Percentiles rank a stretch among this genome's conserved stretches.
Evolutionary conservation across 2,797 vertebrate genomes (phyloP).

Genomic region (Melanotaenia nigrans): DNA sequence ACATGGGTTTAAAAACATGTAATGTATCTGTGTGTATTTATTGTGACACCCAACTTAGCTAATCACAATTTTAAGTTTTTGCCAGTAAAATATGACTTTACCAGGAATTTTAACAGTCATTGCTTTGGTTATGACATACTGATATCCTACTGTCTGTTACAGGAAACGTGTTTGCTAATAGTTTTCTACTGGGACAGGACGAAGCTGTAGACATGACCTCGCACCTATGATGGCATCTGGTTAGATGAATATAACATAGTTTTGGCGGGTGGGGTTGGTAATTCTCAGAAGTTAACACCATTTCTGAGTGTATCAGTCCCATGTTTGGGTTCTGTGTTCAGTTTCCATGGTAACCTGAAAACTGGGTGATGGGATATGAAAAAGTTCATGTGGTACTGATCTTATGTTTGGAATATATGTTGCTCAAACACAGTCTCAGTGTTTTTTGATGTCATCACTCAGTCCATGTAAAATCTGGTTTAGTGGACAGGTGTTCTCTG

Average conservation of each 20-base stretch:
- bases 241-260: slow-evolving; percentile 57
- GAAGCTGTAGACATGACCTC: slow-evolving; percentile 59
- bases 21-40: slow-evolving; percentile 17
- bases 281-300: slow-evolving; percentile 59
- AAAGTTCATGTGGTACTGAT: slow-evolving; percentile 55
- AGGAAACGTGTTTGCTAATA: slow-evolving; percentile 55
- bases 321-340: slow-evolving; percentile 69
- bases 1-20: slow-evolving; percentile 19
- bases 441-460: slow-evolving; percentile 49
- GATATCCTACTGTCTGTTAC: slow-evolving; percentile 43
- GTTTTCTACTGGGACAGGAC: slow-evolving; percentile 49
- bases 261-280: slow-evolving; percentile 41
- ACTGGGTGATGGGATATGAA: slow-evolving; percentile 37
- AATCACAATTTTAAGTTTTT: slow-evolving; percentile 38
- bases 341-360: slow-evolving; percentile 63
- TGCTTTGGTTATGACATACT: slow-evolving; percentile 58
- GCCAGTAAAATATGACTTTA: slow-evolving; percentile 39
- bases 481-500: slow-evolving; percentile 57
- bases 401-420: slow-evolving; percentile 52
- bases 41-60: slow-evolving; percentile 30
- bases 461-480: slow-evolving; percentile 50
- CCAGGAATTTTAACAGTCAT: slow-evolving; percentile 59
- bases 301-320: slow-evolving; percentile 61
- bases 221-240: slow-evolving; percentile 35
- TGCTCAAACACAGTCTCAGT: slow-evolving; percentile 34